Percentiles rank a stretch among this genome's conserved stretches.
Evolutionary conservation across 2,113 vertebrate genomes (phyloP).

Genomic region (Willisornis vidua): DNA sequence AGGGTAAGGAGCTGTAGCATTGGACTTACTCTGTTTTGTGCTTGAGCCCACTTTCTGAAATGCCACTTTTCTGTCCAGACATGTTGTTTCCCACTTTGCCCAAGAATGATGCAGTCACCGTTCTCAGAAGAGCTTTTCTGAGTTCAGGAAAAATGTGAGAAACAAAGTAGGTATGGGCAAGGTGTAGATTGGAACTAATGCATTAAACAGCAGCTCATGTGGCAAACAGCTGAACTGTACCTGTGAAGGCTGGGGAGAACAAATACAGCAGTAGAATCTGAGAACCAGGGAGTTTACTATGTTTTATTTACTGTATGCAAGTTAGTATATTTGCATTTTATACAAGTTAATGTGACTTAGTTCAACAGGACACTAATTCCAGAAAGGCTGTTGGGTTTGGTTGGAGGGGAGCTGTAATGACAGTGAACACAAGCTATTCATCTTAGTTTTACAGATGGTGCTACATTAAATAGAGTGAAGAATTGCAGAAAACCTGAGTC

Average conservation of each 20-base stretch:
- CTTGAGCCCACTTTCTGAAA: background rate
- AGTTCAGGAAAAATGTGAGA: background rate
- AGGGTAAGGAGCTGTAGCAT: background rate
- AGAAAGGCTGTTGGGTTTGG: background rate
- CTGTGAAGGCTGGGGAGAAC: background rate
- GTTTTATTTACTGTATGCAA: background rate
- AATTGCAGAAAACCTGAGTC: background rate
- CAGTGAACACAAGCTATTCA: background rate
- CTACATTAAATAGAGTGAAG: background rate
- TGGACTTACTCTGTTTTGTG: background rate
- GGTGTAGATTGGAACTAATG: background rate
- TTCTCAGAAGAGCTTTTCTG: background rate
- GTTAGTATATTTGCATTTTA: background rate
- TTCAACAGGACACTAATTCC: background rate
- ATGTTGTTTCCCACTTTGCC: background rate
- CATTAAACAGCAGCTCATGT: background rate
- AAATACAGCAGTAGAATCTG: background rate
- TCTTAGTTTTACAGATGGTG: background rate
- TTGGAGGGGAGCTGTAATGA: background rate
- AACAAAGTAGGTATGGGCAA: background rate
- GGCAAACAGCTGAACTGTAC: background rate
- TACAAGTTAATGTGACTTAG: background rate
- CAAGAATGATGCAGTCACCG: background rate
- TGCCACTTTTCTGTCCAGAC: background rate
- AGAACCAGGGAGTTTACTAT: background rate